These are phyloP conservation scores for Pygoscelis antarcticus DNA, from an alignment of 2,113 vertebrate species.

Conservation along the genomic window DNA sequence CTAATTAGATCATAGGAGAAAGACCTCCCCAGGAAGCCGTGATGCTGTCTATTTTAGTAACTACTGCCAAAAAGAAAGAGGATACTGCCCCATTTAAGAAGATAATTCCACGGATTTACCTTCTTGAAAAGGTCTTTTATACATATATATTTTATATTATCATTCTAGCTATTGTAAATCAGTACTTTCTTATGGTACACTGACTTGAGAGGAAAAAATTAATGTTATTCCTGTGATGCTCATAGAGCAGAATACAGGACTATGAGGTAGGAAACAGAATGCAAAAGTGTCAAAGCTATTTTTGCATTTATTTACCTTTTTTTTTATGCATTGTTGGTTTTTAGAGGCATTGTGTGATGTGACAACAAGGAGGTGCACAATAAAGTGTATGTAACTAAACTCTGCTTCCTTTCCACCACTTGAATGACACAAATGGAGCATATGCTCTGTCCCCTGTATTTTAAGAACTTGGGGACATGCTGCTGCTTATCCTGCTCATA, in stretches of 20 bases:
- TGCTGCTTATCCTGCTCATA: not conserved
- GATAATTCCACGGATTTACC: not conserved
- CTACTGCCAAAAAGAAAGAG: not conserved
- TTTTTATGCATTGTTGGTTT: not conserved
- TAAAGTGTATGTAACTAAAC: not conserved
- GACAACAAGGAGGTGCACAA: not conserved
- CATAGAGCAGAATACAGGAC: not conserved
- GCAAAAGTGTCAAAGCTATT: not conserved
- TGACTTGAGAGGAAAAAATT: not conserved
- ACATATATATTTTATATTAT: not conserved
- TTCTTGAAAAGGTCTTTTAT: not conserved
- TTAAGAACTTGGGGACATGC: not conserved
- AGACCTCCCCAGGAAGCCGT: not conserved
- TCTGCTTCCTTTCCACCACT: not conserved
- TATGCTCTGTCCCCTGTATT: not conserved
- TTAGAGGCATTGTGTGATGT: not conserved
- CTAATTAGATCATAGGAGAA: not conserved
- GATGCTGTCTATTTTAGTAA: not conserved
- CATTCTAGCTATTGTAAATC: not conserved
- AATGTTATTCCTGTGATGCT: not conserved
- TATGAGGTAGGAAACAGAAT: not conserved
- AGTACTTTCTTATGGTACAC: not conserved
- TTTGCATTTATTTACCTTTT: not conserved
- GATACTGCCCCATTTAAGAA: not conserved
- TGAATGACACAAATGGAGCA: not conserved